Base-by-base conservation (phyloP, 2,888 invertebrate genomes). In the Sceliomorpha sp. region DNA sequence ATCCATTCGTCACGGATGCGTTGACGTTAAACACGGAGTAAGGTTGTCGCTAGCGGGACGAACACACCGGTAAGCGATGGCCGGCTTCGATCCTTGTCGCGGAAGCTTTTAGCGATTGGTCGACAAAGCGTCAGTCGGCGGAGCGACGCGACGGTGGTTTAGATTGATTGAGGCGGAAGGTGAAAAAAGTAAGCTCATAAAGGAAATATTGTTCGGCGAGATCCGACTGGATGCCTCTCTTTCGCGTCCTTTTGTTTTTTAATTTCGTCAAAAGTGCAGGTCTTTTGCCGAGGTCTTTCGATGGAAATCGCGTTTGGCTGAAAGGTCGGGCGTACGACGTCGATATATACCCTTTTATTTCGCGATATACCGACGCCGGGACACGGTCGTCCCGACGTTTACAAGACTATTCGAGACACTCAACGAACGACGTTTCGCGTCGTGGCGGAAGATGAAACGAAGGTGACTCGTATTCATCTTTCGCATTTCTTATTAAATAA, bases 101-200 rank as follows among this genome's bases (percentile, higher is more conserved):
- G 64, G 64, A 64, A 64, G 64, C 64, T 64, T 64, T 64, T 64
- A 64, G 64, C 55, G 56, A 56, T 64, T 64, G 56, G 64, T 55
- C 63, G 55, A 47, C 63, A 48, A 63, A 63, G 63, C 42, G 42
- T 39, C 47, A 48, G 27, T 36, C 51, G 31, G 51, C 44, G 47
- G n/a, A 40, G 29, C 62, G 47, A 56, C 42, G 50, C 34, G 47
- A 47, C 45, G 36, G 40, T 45, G 56, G 50, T 56, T 48, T 50
- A 37, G 50, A 56, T 64, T 64, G 64, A 56, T 64, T 56, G 56
- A 56, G 39, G 50, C 50, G 26, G 55, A 44, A 36, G 63, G 24
- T 24, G 17, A 48, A 53, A 39, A 47, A 31, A 32, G 9, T 12
- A 20, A 40, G 40, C 47, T 63, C 48, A 55, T 48, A 63, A 55